Evolutionary conservation across 2,888 invertebrate species (phyloP), one percentile per base, ranked within the genome.

Genomic region (Hecatera dysodea): DNA sequence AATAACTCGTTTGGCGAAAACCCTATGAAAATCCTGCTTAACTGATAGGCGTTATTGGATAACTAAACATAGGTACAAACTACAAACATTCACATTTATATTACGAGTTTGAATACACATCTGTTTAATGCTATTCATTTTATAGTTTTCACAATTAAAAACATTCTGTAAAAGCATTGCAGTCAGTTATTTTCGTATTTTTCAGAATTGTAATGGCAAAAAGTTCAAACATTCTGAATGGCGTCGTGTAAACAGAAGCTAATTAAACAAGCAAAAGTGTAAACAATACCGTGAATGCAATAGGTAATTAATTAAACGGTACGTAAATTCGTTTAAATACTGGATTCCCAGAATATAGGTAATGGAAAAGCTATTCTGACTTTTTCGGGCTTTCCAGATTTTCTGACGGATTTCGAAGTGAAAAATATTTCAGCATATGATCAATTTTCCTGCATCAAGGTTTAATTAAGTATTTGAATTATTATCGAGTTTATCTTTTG

Each of bases 201-300:
- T 79, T 27, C 46, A 39, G 22, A 44, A 46, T 29, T 53, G 42
- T 66, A 50, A 48, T 42, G 52, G 29, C 63, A 42, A 44, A 19
- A 11, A 42, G 50, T 1, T 65, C 36, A 36, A 66, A 73, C 36
- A n/a, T 75, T 64, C 53, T 62, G 70, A 75, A 50, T 62, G 76
- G 27, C 81, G 39, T 62, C 27, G 4, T 50, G 46, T 70, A 70
- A 80, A 80, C 64, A 68, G 36, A n/a, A 19, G 19, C 17, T 64
- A 42, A 64, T 64, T 33, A 46, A 75, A 64, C n/a, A 61, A 42
- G 27, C 22, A 44, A 57, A 52, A n/a, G 36, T 27, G 39, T 53
- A 62, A 79, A 59, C 48, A 62, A 27, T 59, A 15, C 36, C 1
- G 27, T 36, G 9, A 48, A 60, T 48, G 29, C 48, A 60, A 69